Evolutionary conservation across 2,113 vertebrate species (phyloP).

Genomic region (Bos indicus): DNA sequence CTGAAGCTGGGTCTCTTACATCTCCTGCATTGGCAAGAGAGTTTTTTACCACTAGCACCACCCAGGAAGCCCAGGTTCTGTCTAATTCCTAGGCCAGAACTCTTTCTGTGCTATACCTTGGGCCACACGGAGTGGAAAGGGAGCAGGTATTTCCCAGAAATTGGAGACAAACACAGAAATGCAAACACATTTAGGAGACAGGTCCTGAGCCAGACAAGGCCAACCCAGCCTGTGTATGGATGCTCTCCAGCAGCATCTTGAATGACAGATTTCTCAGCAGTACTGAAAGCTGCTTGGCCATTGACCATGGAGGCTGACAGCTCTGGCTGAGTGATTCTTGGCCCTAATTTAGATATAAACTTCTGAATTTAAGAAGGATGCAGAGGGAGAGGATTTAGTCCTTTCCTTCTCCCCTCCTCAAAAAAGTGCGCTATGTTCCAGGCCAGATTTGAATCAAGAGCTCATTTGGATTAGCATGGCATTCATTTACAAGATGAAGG

Average conservation of each 20-base stretch:
- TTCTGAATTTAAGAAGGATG: not conserved
- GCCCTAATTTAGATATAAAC: not conserved
- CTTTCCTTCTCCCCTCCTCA: not conserved
- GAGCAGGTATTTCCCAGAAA: not conserved
- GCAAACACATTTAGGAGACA: not conserved
- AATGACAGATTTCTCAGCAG: not conserved
- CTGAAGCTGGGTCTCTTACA: not conserved
- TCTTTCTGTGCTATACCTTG: not conserved
- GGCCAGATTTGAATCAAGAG: not conserved
- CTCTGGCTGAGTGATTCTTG: not conserved
- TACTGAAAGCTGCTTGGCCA: not conserved
- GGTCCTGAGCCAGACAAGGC: not conserved
- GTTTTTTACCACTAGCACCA: not conserved
- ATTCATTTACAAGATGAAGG: not conserved
- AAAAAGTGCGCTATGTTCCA: not conserved
- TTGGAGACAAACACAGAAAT: not conserved
- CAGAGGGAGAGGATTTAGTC: not conserved
- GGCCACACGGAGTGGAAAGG: not conserved
- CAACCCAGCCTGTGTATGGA: not conserved
- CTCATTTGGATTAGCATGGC: not conserved
- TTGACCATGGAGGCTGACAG: not conserved
- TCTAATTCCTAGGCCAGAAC: not conserved
- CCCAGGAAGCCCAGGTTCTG: not conserved
- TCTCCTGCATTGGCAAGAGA: not conserved
- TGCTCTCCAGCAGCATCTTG: not conserved